Percentiles rank a stretch among this genome's conserved stretches.
Conservation (phyloP, 1,140 invertebrate genomes). For the Drosophila prosaltans region DNA sequence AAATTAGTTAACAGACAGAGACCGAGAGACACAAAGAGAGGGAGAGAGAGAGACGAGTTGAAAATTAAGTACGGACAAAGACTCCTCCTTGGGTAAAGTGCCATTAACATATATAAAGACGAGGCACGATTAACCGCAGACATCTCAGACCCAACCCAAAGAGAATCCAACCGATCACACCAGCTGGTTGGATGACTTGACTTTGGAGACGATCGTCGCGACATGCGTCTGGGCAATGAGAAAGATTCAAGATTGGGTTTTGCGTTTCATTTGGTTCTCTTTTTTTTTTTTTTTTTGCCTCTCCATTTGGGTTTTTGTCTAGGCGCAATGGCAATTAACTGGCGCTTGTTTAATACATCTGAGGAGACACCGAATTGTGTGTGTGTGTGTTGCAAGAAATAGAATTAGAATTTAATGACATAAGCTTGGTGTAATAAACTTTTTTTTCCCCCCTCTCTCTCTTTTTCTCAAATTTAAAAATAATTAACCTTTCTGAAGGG, state of each 20-base stretch:
- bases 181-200: conserved; percentile 38
- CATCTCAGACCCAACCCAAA: conserved; percentile 6
- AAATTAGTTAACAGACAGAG: conserved; percentile 61
- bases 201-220: conserved; percentile 45
- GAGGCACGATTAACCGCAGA: conserved; percentile 56
- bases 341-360: conserved; percentile 58
- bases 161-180: conserved; percentile 41
- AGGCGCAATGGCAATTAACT: conserved; percentile 65
- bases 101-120: conserved; percentile 63
- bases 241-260: conserved; percentile 33
- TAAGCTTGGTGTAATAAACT: conserved; percentile 2
- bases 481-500: background rate
- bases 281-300: background rate
- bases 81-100: conserved; percentile 29
- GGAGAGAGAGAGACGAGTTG: conserved; percentile 47
- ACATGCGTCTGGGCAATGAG: conserved; percentile 42
- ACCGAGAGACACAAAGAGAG: background rate
- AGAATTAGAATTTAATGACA: conserved; percentile 24
- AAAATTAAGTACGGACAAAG: conserved; percentile 63
- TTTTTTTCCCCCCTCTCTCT: background rate
- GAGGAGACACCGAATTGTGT: conserved; percentile 4
- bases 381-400: conserved; percentile 5
- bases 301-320: conserved; percentile 26
- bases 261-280: conserved; percentile 16
- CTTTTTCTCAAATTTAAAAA: background rate